Conservation (phyloP, 2,113 vertebrate genomes). For the Myxocyprinus asiaticus region DNA sequence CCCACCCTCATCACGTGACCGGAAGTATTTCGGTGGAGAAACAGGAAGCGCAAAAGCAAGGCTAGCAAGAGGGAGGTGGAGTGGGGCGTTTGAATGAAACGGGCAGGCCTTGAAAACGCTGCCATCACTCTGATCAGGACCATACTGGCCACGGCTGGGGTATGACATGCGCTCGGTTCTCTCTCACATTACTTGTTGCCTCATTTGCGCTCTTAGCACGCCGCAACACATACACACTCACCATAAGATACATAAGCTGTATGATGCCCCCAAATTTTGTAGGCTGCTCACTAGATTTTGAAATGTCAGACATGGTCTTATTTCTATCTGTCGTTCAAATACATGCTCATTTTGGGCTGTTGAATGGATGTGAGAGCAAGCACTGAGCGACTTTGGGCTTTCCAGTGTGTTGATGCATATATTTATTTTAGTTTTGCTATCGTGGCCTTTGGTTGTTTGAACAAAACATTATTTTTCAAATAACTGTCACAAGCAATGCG, state of each 20-base stretch:
- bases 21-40: slow-evolving; percentile 31
- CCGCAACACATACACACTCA: not conserved
- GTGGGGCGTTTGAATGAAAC: slow-evolving; percentile 23
- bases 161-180: slow-evolving; percentile 13
- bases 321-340: not conserved
- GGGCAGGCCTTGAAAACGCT: slow-evolving; percentile 38
- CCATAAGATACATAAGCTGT: not conserved
- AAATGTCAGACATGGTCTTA: not conserved
- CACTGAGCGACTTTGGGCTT: not conserved
- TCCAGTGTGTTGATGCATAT: not conserved
- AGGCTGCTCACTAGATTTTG: not conserved
- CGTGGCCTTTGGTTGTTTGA: not conserved
- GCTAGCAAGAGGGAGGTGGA: slow-evolving; percentile 6
- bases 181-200: not conserved
- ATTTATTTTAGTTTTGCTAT: not conserved
- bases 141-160: slow-evolving; percentile 38
- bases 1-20: slow-evolving; percentile 27
- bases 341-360: not conserved
- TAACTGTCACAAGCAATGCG: not conserved
- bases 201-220: not conserved
- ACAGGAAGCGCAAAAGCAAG: slow-evolving; percentile 15
- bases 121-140: slow-evolving; percentile 13
- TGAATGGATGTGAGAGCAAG: not conserved
- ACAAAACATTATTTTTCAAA: not conserved
- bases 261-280: not conserved